Conservation (phyloP, 2,888 invertebrate genomes). For the Conus canariensis region DNA sequence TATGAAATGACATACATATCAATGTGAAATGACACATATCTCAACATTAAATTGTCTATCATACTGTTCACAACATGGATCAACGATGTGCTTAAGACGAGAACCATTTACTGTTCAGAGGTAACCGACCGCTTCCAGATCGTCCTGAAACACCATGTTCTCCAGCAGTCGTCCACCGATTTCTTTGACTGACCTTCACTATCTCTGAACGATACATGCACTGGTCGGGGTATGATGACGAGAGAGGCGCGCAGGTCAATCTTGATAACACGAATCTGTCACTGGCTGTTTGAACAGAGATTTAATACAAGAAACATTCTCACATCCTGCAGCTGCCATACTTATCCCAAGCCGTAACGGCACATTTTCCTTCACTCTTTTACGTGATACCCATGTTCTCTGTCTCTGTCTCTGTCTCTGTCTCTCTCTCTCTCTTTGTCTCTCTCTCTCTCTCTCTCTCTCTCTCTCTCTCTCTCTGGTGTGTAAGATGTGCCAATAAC, state of each 20-base stretch:
- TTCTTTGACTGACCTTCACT: no score
- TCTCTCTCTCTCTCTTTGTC: background rate
- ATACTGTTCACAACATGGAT: no score
- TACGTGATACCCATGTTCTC: background rate
- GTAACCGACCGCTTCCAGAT: no score
- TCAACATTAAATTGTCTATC: no score
- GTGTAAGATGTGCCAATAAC: background rate
- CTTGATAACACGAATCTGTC: background rate
- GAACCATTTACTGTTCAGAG: no score
- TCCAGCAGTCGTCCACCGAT: no score
- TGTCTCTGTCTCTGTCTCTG: background rate
- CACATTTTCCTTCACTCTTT: background rate
- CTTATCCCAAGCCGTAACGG: no score
- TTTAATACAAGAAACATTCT: no score
- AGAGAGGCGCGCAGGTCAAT: background rate
- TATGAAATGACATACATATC: background rate
- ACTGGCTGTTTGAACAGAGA: background rate
- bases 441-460: background rate
- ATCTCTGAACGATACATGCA: no score
- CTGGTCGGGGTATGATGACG: background rate
- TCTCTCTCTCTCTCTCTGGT: background rate
- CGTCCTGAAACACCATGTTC: no score
- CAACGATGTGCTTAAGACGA: no score
- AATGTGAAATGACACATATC: background rate
- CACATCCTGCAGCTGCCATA: no score